Evolutionary conservation across 2,797 vertebrate genomes (phyloP).

Genomic region (Cuculus canorus): DNA sequence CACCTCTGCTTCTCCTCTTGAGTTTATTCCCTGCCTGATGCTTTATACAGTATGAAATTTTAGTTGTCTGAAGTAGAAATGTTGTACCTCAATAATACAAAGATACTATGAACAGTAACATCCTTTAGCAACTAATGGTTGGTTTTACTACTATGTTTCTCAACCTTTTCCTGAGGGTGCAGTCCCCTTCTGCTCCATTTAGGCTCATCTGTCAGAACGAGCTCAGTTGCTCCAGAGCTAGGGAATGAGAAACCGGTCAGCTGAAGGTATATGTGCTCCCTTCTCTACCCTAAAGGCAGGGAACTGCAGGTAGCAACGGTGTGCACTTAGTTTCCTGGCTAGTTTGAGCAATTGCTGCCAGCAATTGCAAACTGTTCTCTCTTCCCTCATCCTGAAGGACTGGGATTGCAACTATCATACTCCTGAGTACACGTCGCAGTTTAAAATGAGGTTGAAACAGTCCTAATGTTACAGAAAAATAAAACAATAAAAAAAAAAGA

Average conservation of each 20-base stretch:
- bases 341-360: not conserved
- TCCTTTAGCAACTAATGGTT: not conserved
- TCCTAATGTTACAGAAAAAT: not conserved
- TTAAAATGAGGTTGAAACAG: not conserved
- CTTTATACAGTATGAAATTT: not conserved
- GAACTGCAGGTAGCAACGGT: not conserved
- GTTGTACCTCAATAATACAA: no score
- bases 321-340: not conserved
- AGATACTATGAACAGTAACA: rapidly evolving
- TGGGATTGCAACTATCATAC: not conserved
- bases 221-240: not conserved
- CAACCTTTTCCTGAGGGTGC: not conserved
- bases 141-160: not conserved
- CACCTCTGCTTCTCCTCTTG: not conserved
- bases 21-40: not conserved
- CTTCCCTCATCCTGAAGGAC: rapidly evolving
- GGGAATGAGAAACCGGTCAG: not conserved
- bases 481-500: not conserved
- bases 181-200: not conserved
- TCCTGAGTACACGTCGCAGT: not conserved
- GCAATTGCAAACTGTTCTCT: not conserved
- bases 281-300: not conserved
- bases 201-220: not conserved
- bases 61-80: not conserved
- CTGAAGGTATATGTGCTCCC: not conserved